phyloP scores from a whole-genome alignment of 2,113 vertebrate genomes.

The Elgaria multicarinata region DNA sequence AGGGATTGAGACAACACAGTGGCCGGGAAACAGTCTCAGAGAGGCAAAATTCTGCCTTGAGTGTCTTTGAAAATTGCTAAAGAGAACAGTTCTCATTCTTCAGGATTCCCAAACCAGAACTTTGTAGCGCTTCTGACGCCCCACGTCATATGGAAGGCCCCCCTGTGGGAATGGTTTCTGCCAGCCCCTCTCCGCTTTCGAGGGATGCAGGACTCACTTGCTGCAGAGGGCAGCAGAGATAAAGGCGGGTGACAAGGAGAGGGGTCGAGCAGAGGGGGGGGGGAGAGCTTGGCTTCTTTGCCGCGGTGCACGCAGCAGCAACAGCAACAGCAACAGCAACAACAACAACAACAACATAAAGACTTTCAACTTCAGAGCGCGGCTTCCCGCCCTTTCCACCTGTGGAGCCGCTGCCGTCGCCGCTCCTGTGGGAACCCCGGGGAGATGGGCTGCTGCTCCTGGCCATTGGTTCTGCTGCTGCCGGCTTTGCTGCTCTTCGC shows the following conservation, averaged over 20 bases:
- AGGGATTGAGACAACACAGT: background rate
- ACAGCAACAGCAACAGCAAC: background rate
- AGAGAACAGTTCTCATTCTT: no score
- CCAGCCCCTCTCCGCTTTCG: background rate
- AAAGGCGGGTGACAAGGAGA: background rate
- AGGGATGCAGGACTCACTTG: background rate
- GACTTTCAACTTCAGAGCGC: background rate
- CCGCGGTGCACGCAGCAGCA: background rate
- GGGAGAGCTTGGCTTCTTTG: background rate
- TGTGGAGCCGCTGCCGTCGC: background rate
- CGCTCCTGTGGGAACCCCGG: background rate
- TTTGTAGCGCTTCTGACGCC: background rate
- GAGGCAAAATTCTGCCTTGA: background rate
- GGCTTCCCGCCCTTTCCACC: slow-evolving; percentile 8
- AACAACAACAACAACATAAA: no score
- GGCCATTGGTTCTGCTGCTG: slow-evolving; percentile 5
- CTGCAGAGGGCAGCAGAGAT: slow-evolving; percentile 14
- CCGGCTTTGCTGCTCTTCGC: slow-evolving; percentile 54
- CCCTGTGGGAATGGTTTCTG: slow-evolving; percentile 5
- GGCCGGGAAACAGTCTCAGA: background rate
- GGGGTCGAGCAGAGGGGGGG: background rate
- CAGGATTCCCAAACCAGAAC: background rate
- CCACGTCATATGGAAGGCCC: accelerated
- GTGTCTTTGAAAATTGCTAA: accelerated
- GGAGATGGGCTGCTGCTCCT: background rate